Evolutionary conservation across 1,140 invertebrate species (phyloP), one percentile per base, ranked within the genome.

Genomic region (Cheumatopsyche charites): DNA sequence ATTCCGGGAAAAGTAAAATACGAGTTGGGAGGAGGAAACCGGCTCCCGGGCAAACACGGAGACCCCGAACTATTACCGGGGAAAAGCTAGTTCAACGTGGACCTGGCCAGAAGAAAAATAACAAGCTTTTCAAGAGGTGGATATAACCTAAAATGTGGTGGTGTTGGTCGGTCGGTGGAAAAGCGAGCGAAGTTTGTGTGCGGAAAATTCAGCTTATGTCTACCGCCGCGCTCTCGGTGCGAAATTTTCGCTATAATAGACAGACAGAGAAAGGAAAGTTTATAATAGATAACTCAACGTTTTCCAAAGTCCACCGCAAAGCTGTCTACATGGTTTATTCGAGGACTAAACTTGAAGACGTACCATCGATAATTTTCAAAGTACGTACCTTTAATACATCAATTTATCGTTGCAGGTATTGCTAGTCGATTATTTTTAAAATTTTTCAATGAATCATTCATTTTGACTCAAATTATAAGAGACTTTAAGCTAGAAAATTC

Each of bases 211-310:
- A 66, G 43, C 63, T 66, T 66, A 66, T 66, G 63, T 66, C 42
- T 66, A 66, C n/a, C n/a, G n/a, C n/a, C n/a, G n/a, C 63, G 43
- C 29, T 42, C 36, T 41, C 62, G 41, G 43, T 13, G 29, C 3
- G 25, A 23, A 66, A 66, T 66, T 66, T 47, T 66, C 26, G 63
- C 63, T 25, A 47, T 66, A 47, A 66, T 66, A 41, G 63, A 47
- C 29, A 36, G 29, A 36, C 29, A 36, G 55, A 61, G 23, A 43
- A 43, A 15, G 63, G 23, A 66, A 66, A 66, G 63, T 66, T 66
- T 66, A 66, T 66, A 66, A 66, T 66, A 66, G 63, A 66, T 66
- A 66, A 66, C 63, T 66, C 63, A 21, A 29, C 63, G 11, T 45
- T 66, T 66, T 47, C 62, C 36, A 21, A 26, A 26, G 58, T n/a